These are phyloP conservation scores for Lytechinus variegatus DNA, from an alignment of 35 echinoderm and acorn worm genomes.

Conservation along the genomic window DNA sequence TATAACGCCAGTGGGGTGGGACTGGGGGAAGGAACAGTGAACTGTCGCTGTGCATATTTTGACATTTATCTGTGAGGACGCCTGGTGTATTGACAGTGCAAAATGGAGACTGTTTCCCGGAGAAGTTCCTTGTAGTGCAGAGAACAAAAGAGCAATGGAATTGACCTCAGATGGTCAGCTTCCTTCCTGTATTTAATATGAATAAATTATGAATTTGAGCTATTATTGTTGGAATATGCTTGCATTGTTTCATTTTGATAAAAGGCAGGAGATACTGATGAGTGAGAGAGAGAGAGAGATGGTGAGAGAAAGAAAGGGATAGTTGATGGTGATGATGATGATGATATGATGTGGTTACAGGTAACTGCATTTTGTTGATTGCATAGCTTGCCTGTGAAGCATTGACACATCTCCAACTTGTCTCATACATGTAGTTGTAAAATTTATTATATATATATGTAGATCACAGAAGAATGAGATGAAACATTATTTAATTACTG, in stretches of 20 bases:
- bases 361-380: background rate
- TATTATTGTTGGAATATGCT: background rate
- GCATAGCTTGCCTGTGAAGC: background rate
- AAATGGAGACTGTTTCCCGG: background rate
- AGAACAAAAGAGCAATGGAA: background rate
- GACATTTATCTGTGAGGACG: constrained; percentile 34
- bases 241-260: background rate
- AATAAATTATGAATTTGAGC: background rate
- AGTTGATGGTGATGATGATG: too few species aligned
- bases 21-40: constrained; percentile 26
- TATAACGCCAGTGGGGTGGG: background rate
- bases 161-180: background rate
- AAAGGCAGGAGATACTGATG: background rate
- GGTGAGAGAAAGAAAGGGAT: too few species aligned
- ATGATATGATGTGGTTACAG: background rate
- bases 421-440: too few species aligned
- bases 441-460: too few species aligned
- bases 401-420: too few species aligned
- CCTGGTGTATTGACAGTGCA: constrained; percentile 31
- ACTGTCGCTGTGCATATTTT: constrained; percentile 40
- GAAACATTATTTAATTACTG: too few species aligned
- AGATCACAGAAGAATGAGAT: too few species aligned
- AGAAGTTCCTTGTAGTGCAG: background rate
- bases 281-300: background rate
- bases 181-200: background rate